Evolutionary conservation across 1,140 invertebrate genomes (phyloP).

Genomic region (Trichonephila clavipes): DNA sequence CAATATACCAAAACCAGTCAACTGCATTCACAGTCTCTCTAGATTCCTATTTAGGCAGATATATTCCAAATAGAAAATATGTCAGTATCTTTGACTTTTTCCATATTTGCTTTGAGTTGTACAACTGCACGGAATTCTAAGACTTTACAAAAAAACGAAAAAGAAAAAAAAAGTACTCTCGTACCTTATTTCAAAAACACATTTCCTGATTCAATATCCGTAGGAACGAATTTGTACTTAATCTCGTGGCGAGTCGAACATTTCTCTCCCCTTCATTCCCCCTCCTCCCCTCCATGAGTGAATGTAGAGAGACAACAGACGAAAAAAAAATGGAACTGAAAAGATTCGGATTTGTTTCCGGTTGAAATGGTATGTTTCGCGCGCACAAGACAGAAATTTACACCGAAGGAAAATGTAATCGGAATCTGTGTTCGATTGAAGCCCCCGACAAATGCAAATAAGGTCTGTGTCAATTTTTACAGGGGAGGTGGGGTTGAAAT

Average conservation of each 20-base stretch:
- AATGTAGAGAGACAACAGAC: background rate
- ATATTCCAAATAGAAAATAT: background rate
- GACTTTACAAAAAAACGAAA: background rate
- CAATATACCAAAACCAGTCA: background rate
- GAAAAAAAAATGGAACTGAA: background rate
- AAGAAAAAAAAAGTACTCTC: background rate
- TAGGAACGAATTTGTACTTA: conserved; percentile 8
- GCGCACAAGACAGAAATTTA: background rate
- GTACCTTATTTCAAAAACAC: conserved; percentile 31
- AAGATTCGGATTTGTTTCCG: conserved; percentile 30
- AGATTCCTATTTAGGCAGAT: background rate
- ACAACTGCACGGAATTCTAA: background rate
- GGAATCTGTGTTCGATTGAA: background rate
- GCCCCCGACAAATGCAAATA: background rate
- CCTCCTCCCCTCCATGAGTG: background rate
- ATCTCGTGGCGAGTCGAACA: conserved; percentile 1
- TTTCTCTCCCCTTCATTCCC: background rate
- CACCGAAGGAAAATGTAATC: background rate
- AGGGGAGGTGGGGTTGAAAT: background rate
- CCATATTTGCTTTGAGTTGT: background rate
- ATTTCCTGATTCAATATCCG: conserved; percentile 31
- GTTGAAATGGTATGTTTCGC: background rate
- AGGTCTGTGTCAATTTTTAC: background rate
- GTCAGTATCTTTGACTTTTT: background rate
- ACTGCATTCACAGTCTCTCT: background rate